phyloP scores from a whole-genome alignment of 2,888 invertebrate species.

The Altica lythri region DNA sequence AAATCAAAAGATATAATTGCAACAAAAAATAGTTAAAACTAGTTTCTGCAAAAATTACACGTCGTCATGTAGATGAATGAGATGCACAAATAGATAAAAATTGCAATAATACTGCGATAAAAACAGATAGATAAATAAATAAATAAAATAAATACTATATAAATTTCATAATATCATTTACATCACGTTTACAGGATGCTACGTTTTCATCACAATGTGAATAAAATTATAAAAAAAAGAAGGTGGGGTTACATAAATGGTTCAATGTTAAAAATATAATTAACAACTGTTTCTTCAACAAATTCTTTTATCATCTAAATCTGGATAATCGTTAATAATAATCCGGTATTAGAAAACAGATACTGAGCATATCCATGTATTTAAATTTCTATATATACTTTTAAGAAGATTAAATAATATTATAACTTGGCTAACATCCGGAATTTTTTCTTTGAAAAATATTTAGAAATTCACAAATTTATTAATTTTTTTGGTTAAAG shows the following conservation, averaged over 20 bases:
- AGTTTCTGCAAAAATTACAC: no score
- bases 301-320: constrained; percentile 8
- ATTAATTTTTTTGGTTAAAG: no score
- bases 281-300: constrained; percentile 5
- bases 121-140: no score
- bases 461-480: no score
- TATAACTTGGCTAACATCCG: neutral
- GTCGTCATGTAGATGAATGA: no score
- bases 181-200: constrained; percentile 7
- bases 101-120: no score
- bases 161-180: constrained; percentile 11
- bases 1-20: no score
- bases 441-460: neutral
- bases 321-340: constrained; percentile 8
- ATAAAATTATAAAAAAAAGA: constrained; percentile 4
- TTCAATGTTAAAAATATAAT: constrained; percentile 8
- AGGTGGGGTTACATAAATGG: constrained; percentile 12
- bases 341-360: constrained; percentile 6
- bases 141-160: constrained; percentile 1
- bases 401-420: neutral
- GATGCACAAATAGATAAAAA: no score
- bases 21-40: no score
- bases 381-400: no score
- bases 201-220: constrained; percentile 10
- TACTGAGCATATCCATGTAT: no score